These are phyloP conservation scores for Minunthozetes semirufus DNA, from an alignment of 2,888 invertebrate species.

Conservation along the genomic window DNA sequence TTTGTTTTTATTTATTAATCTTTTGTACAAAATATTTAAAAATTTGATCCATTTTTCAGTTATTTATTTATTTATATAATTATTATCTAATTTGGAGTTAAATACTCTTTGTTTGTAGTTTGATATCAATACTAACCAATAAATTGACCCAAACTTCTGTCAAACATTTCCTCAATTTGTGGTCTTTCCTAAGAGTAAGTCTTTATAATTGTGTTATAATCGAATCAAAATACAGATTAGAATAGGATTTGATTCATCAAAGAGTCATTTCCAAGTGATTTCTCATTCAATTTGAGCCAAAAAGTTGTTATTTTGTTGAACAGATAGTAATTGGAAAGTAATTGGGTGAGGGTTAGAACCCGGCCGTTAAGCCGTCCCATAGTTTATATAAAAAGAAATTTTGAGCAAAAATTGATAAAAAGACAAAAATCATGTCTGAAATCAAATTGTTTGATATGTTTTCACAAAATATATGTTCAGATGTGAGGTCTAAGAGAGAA, in stretches of 20 bases:
- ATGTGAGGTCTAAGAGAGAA: slow-evolving; percentile 8
- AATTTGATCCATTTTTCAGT: neutral
- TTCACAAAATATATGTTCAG: slow-evolving; percentile 11
- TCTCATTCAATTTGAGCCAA: no score
- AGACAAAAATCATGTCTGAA: neutral
- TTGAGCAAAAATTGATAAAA: neutral
- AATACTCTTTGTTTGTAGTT: neutral
- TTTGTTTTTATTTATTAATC: neutral
- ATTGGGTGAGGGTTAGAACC: no score
- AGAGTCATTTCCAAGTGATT: no score
- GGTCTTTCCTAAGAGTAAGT: neutral
- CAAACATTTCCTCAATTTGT: no score
- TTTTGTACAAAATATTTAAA: slow-evolving; percentile 5
- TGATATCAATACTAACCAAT: neutral
- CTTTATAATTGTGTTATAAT: neutral
- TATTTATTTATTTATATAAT: neutral
- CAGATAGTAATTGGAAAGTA: no score
- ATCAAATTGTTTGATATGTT: slow-evolving; percentile 2
- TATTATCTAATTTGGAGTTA: neutral
- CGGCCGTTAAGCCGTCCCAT: no score
- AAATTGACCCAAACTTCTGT: no score
- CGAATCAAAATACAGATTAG: no score
- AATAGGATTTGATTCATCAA: no score
- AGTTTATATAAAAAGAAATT: no score
- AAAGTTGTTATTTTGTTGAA: no score